Conservation (phyloP, 2,113 vertebrate species). For the Pseudorectes ferrugineus region DNA sequence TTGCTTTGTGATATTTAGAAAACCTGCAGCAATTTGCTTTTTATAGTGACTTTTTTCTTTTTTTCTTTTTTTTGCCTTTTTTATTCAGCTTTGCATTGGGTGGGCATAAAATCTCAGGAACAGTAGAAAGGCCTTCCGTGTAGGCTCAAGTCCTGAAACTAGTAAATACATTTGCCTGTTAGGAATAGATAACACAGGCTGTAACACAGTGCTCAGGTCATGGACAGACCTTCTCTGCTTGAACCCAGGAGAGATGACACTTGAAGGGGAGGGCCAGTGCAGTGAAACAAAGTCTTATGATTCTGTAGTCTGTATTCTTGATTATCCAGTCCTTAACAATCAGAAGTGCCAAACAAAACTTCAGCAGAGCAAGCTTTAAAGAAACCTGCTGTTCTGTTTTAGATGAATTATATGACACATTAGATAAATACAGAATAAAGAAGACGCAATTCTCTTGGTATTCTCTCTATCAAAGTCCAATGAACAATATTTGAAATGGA, state of each 20-base stretch:
- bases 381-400: background rate
- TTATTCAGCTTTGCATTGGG: background rate
- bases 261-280: background rate
- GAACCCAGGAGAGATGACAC: background rate
- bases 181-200: background rate
- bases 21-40: background rate
- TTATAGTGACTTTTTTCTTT: background rate
- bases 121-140: background rate
- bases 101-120: background rate
- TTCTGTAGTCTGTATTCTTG: background rate
- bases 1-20: background rate
- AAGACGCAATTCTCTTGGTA: background rate
- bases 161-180: background rate
- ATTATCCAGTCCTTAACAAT: background rate
- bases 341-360: background rate
- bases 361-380: background rate
- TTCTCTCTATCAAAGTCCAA: background rate
- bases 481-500: background rate
- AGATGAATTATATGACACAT: background rate
- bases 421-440: background rate
- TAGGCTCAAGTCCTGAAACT: background rate
- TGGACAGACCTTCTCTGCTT: background rate
- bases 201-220: background rate
- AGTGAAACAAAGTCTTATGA: background rate
- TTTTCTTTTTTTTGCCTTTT: background rate